Evolutionary conservation across 1,140 invertebrate genomes (phyloP), one percentile per base, ranked within the genome.

Genomic region (Conopomorpha cramerella): DNA sequence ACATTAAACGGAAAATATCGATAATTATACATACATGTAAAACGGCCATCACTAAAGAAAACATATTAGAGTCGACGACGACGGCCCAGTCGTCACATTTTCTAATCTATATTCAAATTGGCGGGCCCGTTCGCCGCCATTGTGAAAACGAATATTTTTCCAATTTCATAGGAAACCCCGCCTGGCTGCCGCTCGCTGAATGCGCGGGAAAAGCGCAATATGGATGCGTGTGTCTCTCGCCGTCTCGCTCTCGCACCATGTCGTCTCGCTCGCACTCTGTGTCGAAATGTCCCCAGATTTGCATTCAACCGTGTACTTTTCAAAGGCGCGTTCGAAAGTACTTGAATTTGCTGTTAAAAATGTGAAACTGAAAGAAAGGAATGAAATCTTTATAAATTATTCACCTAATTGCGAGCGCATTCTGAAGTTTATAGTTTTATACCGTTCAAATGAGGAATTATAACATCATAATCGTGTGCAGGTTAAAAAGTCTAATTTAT

Each of bases 41-140:
- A 8, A 16, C 3, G 25, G 26, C 25, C 53, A 46, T 36, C 58
- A 32, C 54, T 60, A 46, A 14, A 7, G 44, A 51, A 61, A 59
- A 57, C 57, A 63, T 63, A 66, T 66, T 66, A 61, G 57, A 66
- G 50, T 51, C 49, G 45, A 55, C 48, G n/a, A n/a, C n/a, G n/a
- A n/a, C n/a, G n/a, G n/a, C n/a, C n/a, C n/a, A n/a, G 51, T 48
- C 58, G 57, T 61, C 63, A 59, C 63, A 66, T 66, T 57, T 65
- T 67, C 55, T 67, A 67, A 67, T 67, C 60, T 67, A 64, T 60
- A 67, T 64, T 67, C 63, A 67, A 67, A 67, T 67, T 66, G 59
- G 53, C 62, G 56, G 51, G 45, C 55, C 55, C 43, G 49, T 39
- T 34, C 49, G 52, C 34, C 49, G 50, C 53, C 47, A 54, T 61